These are phyloP conservation scores for Stegophylla sp. DNA, from an alignment of 2,888 invertebrate species.

Conservation along the genomic window DNA sequence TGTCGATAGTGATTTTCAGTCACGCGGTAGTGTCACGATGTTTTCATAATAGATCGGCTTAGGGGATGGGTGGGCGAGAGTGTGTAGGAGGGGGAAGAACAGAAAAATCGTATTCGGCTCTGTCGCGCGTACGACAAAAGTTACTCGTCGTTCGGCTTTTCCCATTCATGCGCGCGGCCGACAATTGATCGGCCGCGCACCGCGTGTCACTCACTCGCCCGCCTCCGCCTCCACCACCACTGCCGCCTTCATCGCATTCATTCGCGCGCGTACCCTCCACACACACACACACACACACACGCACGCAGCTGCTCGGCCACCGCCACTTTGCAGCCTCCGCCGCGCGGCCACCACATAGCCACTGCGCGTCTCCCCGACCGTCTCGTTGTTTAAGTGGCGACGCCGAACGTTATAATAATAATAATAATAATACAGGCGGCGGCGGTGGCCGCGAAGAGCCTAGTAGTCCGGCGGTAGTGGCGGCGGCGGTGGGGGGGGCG, in stretches of 20 bases:
- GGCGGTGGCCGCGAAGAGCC: background rate
- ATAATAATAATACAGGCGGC: background rate
- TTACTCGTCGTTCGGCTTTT: background rate
- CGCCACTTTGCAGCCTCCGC: too few species aligned
- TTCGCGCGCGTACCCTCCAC: background rate
- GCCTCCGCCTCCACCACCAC: background rate
- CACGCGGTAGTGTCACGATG: too few species aligned
- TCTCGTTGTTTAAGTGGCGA: background rate
- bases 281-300: too few species aligned
- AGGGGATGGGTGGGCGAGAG: too few species aligned
- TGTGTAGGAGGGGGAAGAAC: too few species aligned
- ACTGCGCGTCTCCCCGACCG: too few species aligned
- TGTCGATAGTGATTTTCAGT: too few species aligned
- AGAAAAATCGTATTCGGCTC: background rate
- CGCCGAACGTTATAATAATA: background rate
- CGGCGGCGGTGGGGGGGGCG: background rate
- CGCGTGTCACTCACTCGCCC: conserved; percentile 36
- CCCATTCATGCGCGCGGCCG: conserved; percentile 24
- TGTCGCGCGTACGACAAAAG: background rate
- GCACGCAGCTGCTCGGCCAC: background rate
- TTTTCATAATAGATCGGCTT: too few species aligned
- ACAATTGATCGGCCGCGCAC: conserved; percentile 17
- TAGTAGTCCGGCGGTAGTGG: background rate
- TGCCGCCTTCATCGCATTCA: background rate
- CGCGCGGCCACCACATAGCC: background rate